Percentiles rank a stretch among this genome's conserved stretches.
Evolutionary conservation across 2,113 vertebrate species (phyloP).

Genomic region (Promerops cafer): DNA sequence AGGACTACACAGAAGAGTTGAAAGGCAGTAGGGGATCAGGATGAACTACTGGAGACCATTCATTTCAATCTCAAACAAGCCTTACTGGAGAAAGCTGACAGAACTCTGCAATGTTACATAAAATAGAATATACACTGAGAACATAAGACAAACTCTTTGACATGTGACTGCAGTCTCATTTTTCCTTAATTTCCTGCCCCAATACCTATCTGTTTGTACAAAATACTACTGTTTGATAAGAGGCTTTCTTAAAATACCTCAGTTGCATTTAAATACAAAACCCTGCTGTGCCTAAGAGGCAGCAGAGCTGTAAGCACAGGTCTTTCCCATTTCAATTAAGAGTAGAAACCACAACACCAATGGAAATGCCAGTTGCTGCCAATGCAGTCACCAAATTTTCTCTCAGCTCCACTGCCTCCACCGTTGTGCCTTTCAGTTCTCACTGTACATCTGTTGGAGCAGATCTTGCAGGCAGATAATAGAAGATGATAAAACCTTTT

Average conservation of each 20-base stretch:
- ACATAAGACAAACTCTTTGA: background rate
- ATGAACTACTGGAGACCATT: background rate
- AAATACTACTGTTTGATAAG: background rate
- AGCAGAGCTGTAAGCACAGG: background rate
- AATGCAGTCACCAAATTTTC: background rate
- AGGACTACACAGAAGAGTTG: background rate
- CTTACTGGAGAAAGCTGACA: background rate
- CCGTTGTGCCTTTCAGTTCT: background rate
- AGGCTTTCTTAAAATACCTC: background rate
- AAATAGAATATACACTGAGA: background rate
- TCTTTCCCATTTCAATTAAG: background rate
- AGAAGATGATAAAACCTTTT: background rate
- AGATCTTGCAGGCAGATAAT: background rate
- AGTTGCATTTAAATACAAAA: background rate
- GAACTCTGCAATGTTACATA: background rate
- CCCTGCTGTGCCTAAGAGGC: background rate
- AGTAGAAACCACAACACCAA: accelerated
- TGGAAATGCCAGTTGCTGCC: background rate
- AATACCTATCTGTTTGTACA: background rate
- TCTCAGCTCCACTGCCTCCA: background rate
- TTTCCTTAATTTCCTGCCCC: background rate
- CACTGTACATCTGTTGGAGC: background rate
- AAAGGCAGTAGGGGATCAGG: background rate
- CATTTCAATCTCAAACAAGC: background rate
- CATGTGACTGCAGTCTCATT: background rate